These are phyloP conservation scores for Melanchra persicariae DNA, from an alignment of 2,888 invertebrate genomes.

Conservation along the genomic window DNA sequence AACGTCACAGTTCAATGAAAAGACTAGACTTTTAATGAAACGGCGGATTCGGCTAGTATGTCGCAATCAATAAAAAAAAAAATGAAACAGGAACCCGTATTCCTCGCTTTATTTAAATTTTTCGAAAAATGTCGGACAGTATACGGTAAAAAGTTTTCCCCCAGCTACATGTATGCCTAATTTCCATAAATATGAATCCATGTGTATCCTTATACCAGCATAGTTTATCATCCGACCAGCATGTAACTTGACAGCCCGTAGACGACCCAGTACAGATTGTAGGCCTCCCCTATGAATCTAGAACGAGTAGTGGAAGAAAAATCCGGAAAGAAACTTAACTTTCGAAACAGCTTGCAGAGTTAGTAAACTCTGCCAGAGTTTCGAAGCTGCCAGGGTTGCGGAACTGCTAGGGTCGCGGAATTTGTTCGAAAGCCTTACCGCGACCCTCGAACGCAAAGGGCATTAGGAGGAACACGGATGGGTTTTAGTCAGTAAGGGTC, in stretches of 20 bases:
- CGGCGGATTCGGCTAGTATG: no score
- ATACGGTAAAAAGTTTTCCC: constrained; percentile 53
- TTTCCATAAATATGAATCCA: constrained; percentile 57
- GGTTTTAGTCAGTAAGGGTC: no score
- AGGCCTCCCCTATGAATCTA: constrained; percentile 12
- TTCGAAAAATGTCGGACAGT: constrained; percentile 44
- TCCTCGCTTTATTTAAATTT: constrained; percentile 16
- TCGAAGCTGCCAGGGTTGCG: no score
- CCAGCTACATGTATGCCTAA: constrained; percentile 39
- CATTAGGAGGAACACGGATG: no score
- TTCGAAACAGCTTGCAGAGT: background rate
- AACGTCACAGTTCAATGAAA: no score
- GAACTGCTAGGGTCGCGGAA: no score
- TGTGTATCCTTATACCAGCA: constrained; percentile 49
- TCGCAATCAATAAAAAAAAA: no score
- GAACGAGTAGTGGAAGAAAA: background rate
- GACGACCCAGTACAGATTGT: constrained; percentile 27
- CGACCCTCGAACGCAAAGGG: no score
- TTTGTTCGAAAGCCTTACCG: no score
- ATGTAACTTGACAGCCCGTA: constrained; percentile 48
- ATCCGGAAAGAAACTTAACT: background rate
- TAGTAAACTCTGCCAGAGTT: no score
- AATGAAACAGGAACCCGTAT: constrained; percentile 54
- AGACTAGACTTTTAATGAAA: no score
- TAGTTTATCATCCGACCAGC: constrained; percentile 49